Evolutionary conservation across 2,113 vertebrate genomes (phyloP).

Genomic region (Paradisaea rubra): DNA sequence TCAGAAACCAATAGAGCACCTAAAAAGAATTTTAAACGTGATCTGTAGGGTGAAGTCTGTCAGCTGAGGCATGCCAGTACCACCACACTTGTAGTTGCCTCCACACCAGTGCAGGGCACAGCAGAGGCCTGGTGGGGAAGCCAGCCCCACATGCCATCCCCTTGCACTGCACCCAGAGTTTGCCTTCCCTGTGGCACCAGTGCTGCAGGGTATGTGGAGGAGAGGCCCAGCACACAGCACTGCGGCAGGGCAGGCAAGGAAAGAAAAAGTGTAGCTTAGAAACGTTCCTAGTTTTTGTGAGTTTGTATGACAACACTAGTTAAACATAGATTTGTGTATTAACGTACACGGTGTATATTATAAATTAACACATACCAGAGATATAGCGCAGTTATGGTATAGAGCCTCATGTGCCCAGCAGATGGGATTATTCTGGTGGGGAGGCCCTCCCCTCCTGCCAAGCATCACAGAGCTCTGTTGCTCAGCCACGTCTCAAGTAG

Average conservation of each 20-base stretch:
- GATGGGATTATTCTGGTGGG: background rate
- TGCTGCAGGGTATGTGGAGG: background rate
- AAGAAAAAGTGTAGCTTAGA: conserved; percentile 34
- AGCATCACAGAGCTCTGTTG: background rate
- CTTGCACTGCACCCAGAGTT: background rate
- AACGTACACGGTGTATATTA: conserved; percentile 46
- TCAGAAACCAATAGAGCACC: background rate
- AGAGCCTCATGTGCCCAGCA: background rate
- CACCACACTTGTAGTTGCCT: background rate
- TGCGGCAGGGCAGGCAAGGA: background rate
- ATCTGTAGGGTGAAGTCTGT: background rate
- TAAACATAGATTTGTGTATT: conserved; percentile 63
- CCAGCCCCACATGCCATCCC: accelerated
- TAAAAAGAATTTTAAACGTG: background rate
- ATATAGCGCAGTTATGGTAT: conserved; percentile 24
- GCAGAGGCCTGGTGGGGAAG: background rate
- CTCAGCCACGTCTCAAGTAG: background rate
- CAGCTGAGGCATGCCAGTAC: background rate
- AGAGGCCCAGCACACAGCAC: background rate
- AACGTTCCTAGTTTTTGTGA: conserved; percentile 28
- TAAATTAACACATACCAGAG: conserved; percentile 63
- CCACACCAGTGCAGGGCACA: background rate
- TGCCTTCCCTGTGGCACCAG: background rate
- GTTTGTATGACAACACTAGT: conserved; percentile 40
- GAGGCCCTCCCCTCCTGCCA: background rate